Percentiles rank a stretch among this genome's conserved stretches.
These are phyloP conservation scores for Metacarcinus magister DNA, from an alignment of 2,888 invertebrate genomes.

Conservation along the genomic window DNA sequence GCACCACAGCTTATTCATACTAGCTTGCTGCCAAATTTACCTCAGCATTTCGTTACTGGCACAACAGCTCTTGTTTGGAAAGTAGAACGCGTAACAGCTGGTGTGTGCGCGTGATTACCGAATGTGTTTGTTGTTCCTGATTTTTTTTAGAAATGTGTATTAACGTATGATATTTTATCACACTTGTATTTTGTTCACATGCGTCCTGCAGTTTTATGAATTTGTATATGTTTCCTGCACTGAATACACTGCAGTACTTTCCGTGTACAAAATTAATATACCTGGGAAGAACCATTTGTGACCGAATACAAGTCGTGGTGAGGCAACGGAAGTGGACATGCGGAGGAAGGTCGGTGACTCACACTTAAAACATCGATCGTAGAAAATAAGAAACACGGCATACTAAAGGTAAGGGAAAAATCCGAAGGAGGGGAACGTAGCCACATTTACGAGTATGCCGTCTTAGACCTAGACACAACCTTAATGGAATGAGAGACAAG, in stretches of 20 bases:
- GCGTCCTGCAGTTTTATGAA: neutral
- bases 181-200: neutral
- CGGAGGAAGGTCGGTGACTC: neutral
- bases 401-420: neutral
- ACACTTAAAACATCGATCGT: neutral
- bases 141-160: neutral
- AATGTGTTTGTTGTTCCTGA: neutral
- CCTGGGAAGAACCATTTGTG: too few relatives aligned
- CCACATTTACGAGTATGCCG: too few relatives aligned
- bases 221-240: neutral
- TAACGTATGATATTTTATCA: neutral
- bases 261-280: neutral
- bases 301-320: too few relatives aligned
- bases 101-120: neutral
- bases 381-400: too few relatives aligned
- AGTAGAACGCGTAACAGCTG: neutral
- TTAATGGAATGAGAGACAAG: too few relatives aligned
- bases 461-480: too few relatives aligned
- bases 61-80: neutral
- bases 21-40: constrained; percentile 51
- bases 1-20: constrained; percentile 31
- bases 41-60: constrained; percentile 34
- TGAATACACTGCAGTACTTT: neutral
- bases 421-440: too few relatives aligned
- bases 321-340: neutral